Base-by-base conservation (phyloP, 2,888 invertebrate genomes). In the Ennomos fuscantarius region DNA sequence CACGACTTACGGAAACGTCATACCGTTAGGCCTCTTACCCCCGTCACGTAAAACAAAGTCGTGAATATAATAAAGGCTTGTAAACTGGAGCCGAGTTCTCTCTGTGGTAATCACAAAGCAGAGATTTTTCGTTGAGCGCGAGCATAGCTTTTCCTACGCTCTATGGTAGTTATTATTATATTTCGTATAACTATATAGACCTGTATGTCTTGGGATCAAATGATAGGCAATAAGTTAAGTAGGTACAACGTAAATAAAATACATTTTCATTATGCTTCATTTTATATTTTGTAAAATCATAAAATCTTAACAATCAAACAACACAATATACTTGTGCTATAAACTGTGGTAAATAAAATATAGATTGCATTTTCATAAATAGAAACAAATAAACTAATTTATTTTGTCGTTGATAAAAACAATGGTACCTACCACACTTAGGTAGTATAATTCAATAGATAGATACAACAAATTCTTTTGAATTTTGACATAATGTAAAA, bases 221-320 rank as follows among this genome's bases (percentile, higher is more conserved):
- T n/a, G 12, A 12, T 32, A 11, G 31, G 10, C 24, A 24, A 8
- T 13, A 33, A 8, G 37, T 10, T 34, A 35, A 24, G 35, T 8
- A 33, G 15, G 46, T 12, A 9, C 2, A 33, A 32, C 43, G 11
- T 9, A 54, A 73, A 70, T 70, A 68, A 76, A 70, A 74, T 63
- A 48, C 68, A 53, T 59, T 5, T 57, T 43, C 13, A 67, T 51
- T 73, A 68, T 73, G 68, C 66, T 75, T 65, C 61, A 72, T 68
- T 70, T 77, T 74, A 65, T 76, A 70, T 73, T 78, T 66, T 68
- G 65, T 70, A 73, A 74, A 69, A 77, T 70, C 66, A 73, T 73
- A 66, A 60, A 70, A 69, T 66, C 63, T 62, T 70, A 74, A 70
- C 65, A 57, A 62, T 53, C 65, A 57, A 53, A 62, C 53, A 49